Base-by-base conservation (phyloP, 2,797 vertebrate species). In the Galago senegalensis region DNA sequence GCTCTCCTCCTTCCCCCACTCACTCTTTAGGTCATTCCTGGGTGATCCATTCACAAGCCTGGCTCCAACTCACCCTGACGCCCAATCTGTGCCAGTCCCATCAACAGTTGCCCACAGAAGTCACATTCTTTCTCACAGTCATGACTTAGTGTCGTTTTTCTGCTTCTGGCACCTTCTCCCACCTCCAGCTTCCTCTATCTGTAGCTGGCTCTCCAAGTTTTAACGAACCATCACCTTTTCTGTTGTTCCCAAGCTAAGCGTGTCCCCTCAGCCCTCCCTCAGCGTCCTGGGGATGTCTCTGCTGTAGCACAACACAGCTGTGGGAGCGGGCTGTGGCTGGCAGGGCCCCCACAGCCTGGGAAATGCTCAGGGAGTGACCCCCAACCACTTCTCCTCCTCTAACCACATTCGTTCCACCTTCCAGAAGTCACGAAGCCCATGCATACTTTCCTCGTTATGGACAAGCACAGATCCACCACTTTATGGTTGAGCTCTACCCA, bases 141-240 rank as follows among this genome's bases (percentile, higher is more conserved):
- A 6, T 27, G 65, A 67, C 23, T 86, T 72, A 3, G 20, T 46
- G 56, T 40, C 67, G 83, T 70, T 58, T 88, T 72, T 70, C 18
- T 49, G 88, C 85, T 89, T 90, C 43, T 70, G 21, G 29, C 13
- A 82, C 65, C 21, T 67, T 82, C 53, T 87, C 29, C 25, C 8
- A 73, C 40, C 6, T 18, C 79, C 6, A 53, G 21, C 7, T 49
- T 17, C 25, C 8, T 75, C 9, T 60, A 43, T 18, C 9, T 86
- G 58, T 46, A 77, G 53, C 58, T 80, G 27, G 21, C 84, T 93
- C 58, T 88, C n/a, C 37, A 70, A 76, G 56, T 94, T 96, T 92
- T 89, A 92, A 85, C n/a, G 7, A 81, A 61, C 5, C 2, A 67
- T 29, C 20, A 65, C 49, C 31, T 82, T 79, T 94, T 70, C 58